Evolutionary conservation across 2,797 vertebrate genomes (phyloP).

Genomic region (Sebastes flavidus): DNA sequence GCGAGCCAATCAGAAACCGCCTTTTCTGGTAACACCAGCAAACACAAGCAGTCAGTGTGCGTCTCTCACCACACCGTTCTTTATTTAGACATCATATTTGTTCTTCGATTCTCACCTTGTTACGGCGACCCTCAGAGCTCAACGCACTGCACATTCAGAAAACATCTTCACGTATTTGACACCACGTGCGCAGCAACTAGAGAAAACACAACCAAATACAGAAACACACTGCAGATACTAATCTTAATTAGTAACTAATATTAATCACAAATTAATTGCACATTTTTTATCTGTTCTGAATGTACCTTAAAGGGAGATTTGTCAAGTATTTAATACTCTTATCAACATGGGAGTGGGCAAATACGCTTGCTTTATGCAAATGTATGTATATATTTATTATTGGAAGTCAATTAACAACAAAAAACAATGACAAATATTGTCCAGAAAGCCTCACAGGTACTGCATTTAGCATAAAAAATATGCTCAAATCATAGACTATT

Average conservation of each 20-base stretch:
- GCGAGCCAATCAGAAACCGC: constrained; percentile 26
- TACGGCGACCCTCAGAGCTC: background rate
- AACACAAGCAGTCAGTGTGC: background rate
- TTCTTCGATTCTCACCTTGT: background rate
- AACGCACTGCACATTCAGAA: background rate
- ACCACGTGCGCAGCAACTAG: background rate
- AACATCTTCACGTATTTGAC: background rate
- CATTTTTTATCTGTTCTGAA: too few species aligned
- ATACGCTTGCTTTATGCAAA: too few species aligned
- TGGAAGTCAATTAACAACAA: too few species aligned
- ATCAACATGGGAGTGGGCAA: too few species aligned
- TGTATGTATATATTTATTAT: too few species aligned
- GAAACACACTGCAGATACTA: background rate
- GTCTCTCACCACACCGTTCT: background rate
- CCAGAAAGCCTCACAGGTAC: too few species aligned
- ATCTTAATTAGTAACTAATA: too few species aligned
- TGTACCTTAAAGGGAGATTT: too few species aligned
- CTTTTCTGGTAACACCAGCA: background rate
- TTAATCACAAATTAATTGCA: too few species aligned
- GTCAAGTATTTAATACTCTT: too few species aligned
- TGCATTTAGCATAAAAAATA: too few species aligned
- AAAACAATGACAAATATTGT: too few species aligned
- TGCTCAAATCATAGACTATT: background rate
- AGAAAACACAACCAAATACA: background rate
- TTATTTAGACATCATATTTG: background rate